These are phyloP conservation scores for Erpetoichthys calabaricus DNA, from an alignment of 2,797 vertebrate genomes.

Conservation along the genomic window DNA sequence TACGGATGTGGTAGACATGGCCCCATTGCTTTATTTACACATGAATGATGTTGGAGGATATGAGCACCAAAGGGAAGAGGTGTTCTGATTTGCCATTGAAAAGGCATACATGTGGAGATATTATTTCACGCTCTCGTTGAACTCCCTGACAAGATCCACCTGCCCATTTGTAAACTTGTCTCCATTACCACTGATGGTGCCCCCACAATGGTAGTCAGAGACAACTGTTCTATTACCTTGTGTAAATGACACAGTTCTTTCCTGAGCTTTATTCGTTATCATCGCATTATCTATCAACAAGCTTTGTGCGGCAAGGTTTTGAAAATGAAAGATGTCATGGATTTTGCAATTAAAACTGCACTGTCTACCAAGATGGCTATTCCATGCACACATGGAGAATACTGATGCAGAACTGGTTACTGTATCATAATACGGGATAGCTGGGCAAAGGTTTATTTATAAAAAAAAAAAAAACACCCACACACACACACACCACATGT, in stretches of 20 bases:
- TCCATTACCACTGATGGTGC: slow-evolving; percentile 15
- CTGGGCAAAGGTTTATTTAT: no score
- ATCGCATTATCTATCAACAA: slow-evolving; percentile 18
- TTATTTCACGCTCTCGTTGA: no score
- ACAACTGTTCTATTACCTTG: slow-evolving; percentile 14
- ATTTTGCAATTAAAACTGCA: slow-evolving; percentile 13
- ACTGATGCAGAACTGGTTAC: no score
- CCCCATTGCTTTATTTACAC: no score
- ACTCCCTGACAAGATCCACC: no score
- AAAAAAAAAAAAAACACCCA: background rate
- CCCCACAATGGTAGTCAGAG: slow-evolving; percentile 13
- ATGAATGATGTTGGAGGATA: no score
- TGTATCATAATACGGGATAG: no score
- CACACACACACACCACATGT: slow-evolving; percentile 15
- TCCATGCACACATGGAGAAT: slow-evolving; percentile 9
- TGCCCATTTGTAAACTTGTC: slow-evolving; percentile 12
- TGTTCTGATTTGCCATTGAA: no score
- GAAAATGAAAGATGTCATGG: slow-evolving; percentile 19
- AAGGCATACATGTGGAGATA: no score
- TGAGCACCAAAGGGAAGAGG: no score
- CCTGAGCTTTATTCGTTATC: slow-evolving; percentile 13
- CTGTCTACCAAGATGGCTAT: slow-evolving; percentile 8
- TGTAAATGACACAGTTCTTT: slow-evolving; percentile 15
- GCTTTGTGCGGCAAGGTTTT: slow-evolving; percentile 12
- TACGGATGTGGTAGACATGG: background rate